These are phyloP conservation scores for Brenthis ino DNA, from an alignment of 2,888 invertebrate species.

Conservation along the genomic window DNA sequence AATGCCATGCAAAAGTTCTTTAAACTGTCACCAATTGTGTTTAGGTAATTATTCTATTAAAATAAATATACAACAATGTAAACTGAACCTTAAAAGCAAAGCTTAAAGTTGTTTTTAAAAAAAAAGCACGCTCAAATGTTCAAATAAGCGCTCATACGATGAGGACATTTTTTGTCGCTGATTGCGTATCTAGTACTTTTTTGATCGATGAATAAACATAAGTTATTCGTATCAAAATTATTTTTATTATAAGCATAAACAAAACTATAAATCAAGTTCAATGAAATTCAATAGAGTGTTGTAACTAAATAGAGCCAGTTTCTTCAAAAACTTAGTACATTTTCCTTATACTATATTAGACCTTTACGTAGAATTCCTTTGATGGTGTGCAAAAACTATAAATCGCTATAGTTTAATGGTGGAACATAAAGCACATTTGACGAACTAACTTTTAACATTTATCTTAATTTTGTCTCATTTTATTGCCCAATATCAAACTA, in stretches of 20 bases:
- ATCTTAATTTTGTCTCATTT: not conserved
- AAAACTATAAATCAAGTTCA: not conserved
- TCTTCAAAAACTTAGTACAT: conserved; percentile 4
- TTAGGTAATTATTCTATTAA: no score
- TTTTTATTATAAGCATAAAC: not conserved
- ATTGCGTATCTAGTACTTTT: no score
- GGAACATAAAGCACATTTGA: conserved; percentile 1
- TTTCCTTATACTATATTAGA: conserved; percentile 11
- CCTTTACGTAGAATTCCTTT: not conserved
- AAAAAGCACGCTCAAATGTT: no score
- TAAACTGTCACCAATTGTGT: no score
- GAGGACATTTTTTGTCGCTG: no score
- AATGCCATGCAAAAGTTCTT: no score
- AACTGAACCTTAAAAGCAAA: no score
- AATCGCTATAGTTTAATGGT: not conserved
- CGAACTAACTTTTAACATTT: not conserved
- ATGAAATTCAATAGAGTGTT: conserved; percentile 2
- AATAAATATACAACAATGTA: no score
- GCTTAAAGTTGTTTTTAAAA: no score
- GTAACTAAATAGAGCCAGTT: conserved; percentile 5
- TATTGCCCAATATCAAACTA: not conserved
- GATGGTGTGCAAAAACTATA: not conserved
- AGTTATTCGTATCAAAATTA: not conserved
- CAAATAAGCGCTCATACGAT: no score
- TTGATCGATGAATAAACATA: no score